Evolutionary conservation across 1,140 invertebrate species (phyloP), one percentile per base, ranked within the genome.

Genomic region (Aphaenogaster ashmeadi): DNA sequence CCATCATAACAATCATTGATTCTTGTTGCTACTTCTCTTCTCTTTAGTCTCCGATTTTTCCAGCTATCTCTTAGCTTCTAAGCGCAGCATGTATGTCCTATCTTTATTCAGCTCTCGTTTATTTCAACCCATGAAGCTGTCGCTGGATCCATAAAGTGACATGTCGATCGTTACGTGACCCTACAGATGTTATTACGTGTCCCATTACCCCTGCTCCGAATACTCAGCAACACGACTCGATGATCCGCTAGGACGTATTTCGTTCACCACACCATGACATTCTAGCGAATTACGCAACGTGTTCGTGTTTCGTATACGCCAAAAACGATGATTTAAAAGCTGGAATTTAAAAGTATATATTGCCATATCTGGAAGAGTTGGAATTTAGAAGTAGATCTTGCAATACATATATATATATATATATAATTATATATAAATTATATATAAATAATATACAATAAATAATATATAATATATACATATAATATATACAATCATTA

Each of bases 161-260:
- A 41, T 71, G 36, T 81, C 79, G 64, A 71, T 71, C 66, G 79
- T 81, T 71, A 71, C 27, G 38, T 44, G 66, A 71, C 50, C 38
- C 66, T 58, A 56, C 21, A 81, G 52, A 81, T 81, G 66, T 52
- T 67, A 67, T 80, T 81, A 81, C 64, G 50, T 71, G 64, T 71
- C 18, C 64, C 64, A 81, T 81, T 81, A 81, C 27, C 7, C 33
- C 38, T 41, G 47, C 60, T 86, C n/a, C 47, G 9, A 79, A 86
- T 54, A 78, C 15, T 67, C 38, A 33, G 13, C 66, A 71, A 18
- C 6, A 41, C 18, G 47, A 77, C 13, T 77, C 44, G 58, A 79
- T 47, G 21, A 38, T 54, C 5, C 36, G 50, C 67, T 44, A 81
- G 66, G 15, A 15, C n/a, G 38, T 71, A 71, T 44, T 71, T 71